Evolutionary conservation across 2,113 vertebrate species (phyloP).

Genomic region (Macrotus californicus): DNA sequence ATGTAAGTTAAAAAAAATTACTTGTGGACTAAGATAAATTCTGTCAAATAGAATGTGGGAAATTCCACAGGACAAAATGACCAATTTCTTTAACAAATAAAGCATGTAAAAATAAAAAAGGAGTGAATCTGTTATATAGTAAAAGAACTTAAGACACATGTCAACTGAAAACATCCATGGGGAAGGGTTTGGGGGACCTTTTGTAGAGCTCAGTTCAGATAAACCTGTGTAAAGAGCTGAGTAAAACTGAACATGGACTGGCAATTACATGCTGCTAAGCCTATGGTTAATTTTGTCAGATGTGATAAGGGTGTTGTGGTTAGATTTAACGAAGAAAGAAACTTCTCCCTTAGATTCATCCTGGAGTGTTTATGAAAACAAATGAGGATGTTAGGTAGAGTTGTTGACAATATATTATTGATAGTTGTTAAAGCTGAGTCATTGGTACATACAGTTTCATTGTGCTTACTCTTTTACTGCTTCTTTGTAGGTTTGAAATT

Average conservation of each 20-base stretch:
- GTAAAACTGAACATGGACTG: background rate
- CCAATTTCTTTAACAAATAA: constrained; percentile 22
- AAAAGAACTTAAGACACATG: background rate
- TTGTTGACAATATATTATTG: background rate
- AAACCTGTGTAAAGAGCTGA: background rate
- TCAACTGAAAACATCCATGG: background rate
- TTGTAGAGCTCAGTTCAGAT: background rate
- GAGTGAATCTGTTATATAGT: background rate
- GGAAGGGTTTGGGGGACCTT: background rate
- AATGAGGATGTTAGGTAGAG: background rate
- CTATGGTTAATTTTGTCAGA: background rate
- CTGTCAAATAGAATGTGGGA: background rate
- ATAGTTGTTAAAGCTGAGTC: background rate
- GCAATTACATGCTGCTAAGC: background rate
- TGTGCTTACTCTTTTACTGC: background rate
- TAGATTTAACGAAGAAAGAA: constrained; percentile 6
- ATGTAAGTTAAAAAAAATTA: background rate
- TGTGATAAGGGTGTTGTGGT: background rate
- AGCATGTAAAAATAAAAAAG: constrained; percentile 14
- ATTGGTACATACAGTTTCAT: background rate
- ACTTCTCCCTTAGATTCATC: background rate
- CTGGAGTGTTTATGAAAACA: background rate
- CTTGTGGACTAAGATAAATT: background rate
- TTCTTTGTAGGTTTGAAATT: constrained; percentile 3
- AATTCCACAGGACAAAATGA: background rate